Evolutionary conservation across 2,113 vertebrate genomes (phyloP), one percentile per base, ranked within the genome.

Genomic region (Pyrgilauda ruficollis): DNA sequence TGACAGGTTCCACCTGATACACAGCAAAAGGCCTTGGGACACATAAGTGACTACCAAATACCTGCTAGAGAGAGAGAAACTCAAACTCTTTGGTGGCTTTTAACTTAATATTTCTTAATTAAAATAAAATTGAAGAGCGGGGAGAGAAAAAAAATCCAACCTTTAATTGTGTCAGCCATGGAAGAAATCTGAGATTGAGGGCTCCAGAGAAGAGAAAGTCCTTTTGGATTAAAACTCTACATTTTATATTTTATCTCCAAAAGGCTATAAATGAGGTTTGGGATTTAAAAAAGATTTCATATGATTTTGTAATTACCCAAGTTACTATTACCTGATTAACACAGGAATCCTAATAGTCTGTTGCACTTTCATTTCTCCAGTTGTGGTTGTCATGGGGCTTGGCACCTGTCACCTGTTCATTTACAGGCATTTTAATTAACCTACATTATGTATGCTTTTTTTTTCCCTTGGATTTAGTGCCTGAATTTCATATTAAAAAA

Each of bases 371-470:
- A 96, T 97, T 97, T 94, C 96, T 97, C 97, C 97, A 96, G 96
- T 97, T 95, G 96, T 46, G 82, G 96, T 97, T 97, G 97, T 98
- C 98, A 97, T 95, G 98, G 98, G 98, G 96, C 97, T 95, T 97
- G 97, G 98, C 97, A 98, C 97, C 97, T 98, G 97, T 97, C 98
- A 98, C 97, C 98, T 97, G 97, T 97, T 98, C 97, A 96, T 97
- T 98, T 93, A 93, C 97, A 98, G 97, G 98, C 97, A 97, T 98
- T 98, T 98, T 98, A 98, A 98, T 98, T 98, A 98, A 98, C 97
- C 97, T 98, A 98, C 97, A 98, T 98, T 98, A 98, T 97, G 95
- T 97, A 97, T 97, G 97, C 94, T 93, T 93, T 97, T 96, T 94
- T 94, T 96, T 96, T 93, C 67, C 88, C 93, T 90, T 97, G 94